phyloP scores from a whole-genome alignment of 1,140 invertebrate species.

The Phthorimaea operculella region DNA sequence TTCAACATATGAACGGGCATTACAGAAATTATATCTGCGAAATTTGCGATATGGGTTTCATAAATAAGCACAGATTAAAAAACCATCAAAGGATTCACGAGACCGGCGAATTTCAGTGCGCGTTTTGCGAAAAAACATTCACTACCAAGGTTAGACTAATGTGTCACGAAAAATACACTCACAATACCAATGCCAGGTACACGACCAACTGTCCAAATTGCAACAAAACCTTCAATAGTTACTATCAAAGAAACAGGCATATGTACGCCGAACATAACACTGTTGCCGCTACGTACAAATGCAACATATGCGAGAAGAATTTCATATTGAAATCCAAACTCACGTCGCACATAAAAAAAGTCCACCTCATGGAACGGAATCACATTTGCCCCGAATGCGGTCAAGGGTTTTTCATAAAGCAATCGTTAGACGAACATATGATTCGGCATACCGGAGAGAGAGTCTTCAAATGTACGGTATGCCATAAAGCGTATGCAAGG shows the following conservation, averaged over 20 bases:
- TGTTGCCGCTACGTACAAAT: constrained; percentile 36
- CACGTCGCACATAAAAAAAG: constrained; percentile 51
- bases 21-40: constrained; percentile 78
- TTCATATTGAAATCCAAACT: constrained; percentile 50
- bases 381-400: constrained; percentile 47
- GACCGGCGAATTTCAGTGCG: constrained; percentile 45
- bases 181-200: constrained; percentile 42
- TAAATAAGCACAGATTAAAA: constrained; percentile 62
- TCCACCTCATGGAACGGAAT: constrained; percentile 53
- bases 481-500: constrained; percentile 64
- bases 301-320: constrained; percentile 53
- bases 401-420: constrained; percentile 48
- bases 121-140: constrained; percentile 59
- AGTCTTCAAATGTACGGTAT: constrained; percentile 48
- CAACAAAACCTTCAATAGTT: constrained; percentile 44
- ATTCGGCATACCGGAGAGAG: constrained; percentile 45
- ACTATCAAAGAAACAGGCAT: constrained; percentile 51
- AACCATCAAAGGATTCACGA: constrained; percentile 61
- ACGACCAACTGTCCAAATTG: constrained; percentile 51
- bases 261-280: constrained; percentile 47
- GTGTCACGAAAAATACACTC: constrained; percentile 51
- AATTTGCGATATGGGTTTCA: constrained; percentile 78
- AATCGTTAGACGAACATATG: constrained; percentile 51
- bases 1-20: constrained; percentile 61
- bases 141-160: constrained; percentile 36